Conservation (phyloP, 1,140 invertebrate species). For the Drosophila parvula region DNA sequence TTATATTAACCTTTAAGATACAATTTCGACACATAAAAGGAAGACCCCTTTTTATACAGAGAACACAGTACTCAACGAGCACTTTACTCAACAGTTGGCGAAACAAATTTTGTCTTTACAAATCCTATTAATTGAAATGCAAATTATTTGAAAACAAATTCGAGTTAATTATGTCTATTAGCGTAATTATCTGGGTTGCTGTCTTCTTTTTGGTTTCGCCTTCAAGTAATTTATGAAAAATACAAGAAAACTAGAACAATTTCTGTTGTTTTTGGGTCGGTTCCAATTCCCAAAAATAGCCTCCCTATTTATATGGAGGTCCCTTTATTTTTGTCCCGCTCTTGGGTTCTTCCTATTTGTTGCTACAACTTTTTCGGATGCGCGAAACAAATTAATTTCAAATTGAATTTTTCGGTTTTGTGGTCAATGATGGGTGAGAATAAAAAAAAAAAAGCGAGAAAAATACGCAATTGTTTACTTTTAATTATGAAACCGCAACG, state of each 20-base stretch:
- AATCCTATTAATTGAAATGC: conserved; percentile 14
- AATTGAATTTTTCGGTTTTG: conserved; percentile 63
- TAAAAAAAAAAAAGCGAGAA: conserved; percentile 14
- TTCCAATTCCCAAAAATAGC: conserved; percentile 58
- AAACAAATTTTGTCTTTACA: background rate
- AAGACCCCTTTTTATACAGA: too few relatives aligned
- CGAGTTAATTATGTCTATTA: conserved; percentile 14
- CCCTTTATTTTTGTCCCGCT: conserved; percentile 27
- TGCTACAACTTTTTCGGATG: conserved; percentile 41
- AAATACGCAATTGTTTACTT: conserved; percentile 64
- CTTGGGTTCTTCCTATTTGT: conserved; percentile 39
- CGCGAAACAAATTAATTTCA: conserved; percentile 59
- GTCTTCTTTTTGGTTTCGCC: background rate
- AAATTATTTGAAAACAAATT: conserved; percentile 6
- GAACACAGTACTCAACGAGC: background rate
- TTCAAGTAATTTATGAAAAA: conserved; percentile 17
- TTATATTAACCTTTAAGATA: too few relatives aligned
- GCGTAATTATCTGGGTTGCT: conserved; percentile 5
- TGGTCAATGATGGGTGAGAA: conserved; percentile 19
- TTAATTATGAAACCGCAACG: conserved; percentile 74
- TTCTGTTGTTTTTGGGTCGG: conserved; percentile 15
- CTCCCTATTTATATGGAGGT: conserved; percentile 62
- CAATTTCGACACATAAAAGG: too few relatives aligned
- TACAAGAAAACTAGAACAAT: conserved; percentile 17
- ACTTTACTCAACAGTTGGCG: conserved; percentile 1